Conservation (phyloP, 2,888 invertebrate genomes). For the Pristionchus arcanus region DNA sequence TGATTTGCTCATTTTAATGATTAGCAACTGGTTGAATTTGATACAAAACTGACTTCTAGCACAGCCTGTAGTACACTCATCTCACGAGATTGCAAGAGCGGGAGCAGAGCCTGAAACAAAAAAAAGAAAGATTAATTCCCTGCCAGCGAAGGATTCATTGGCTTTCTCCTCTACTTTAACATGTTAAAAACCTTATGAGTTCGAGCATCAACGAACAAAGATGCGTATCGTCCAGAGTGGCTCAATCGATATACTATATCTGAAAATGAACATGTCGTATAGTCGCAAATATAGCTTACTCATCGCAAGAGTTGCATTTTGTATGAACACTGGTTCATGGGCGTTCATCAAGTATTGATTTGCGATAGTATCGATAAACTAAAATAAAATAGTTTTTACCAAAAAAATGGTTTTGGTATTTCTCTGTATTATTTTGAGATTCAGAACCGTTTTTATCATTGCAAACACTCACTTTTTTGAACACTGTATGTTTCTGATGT, state of each 20-base stretch:
- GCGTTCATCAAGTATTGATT: not conserved
- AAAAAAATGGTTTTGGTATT: too few relatives aligned
- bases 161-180: not conserved
- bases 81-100: conserved; percentile 44
- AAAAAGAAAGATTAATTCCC: not conserved
- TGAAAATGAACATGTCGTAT: not conserved
- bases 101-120: conserved; percentile 16
- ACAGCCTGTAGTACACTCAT: conserved; percentile 37
- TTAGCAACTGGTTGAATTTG: not conserved
- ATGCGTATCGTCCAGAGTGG: not conserved
- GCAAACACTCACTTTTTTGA: conserved; percentile 13
- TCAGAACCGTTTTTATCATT: too few relatives aligned
- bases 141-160: not conserved
- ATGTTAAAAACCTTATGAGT: not conserved
- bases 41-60: conserved; percentile 20
- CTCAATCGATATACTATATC: not conserved
- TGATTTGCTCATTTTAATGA: too few relatives aligned
- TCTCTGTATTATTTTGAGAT: too few relatives aligned
- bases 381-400: not conserved
- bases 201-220: conserved; percentile 7
- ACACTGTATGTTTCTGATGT: not conserved
- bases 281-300: not conserved
- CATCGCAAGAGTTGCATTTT: not conserved
- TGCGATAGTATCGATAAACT: conserved; percentile 11
- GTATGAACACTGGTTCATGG: not conserved